These are phyloP conservation scores for Peromyscus aztecus DNA, from an alignment of 2,797 vertebrate species.

Conservation along the genomic window DNA sequence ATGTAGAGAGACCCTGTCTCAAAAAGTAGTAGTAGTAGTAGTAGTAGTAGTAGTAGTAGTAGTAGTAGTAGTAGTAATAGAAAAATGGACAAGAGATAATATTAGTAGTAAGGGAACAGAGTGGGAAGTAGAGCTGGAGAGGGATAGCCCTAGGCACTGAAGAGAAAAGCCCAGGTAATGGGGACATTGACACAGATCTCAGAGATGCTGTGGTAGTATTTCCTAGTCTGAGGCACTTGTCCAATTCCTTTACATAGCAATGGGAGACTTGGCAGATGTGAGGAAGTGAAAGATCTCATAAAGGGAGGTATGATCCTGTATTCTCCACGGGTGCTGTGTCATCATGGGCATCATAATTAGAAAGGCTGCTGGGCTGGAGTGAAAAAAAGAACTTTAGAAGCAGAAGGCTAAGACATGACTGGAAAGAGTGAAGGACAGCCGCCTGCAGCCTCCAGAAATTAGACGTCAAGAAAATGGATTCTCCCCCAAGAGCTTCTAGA, in stretches of 20 bases:
- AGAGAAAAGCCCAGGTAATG: neutral
- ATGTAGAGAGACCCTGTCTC: neutral
- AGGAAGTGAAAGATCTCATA: neutral
- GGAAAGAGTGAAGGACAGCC: neutral
- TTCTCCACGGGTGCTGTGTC: neutral
- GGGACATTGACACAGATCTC: neutral
- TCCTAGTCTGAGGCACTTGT: neutral
- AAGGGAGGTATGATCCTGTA: neutral
- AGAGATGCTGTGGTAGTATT: neutral
- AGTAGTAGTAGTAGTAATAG: neutral
- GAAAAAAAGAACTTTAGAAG: neutral
- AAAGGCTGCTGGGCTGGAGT: neutral
- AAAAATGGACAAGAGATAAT: neutral
- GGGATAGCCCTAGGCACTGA: neutral
- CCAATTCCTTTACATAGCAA: neutral
- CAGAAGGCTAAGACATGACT: neutral
- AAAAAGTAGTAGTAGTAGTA: neutral
- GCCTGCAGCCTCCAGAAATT: neutral
- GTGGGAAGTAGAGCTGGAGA: neutral
- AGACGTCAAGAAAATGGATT: neutral
- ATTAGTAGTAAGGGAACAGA: neutral
- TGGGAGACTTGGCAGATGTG: neutral
- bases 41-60: too few species aligned
- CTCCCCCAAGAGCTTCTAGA: neutral
- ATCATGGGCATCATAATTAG: neutral